Base-by-base conservation (phyloP, 2,888 invertebrate genomes). In the Brenthis hecate region DNA sequence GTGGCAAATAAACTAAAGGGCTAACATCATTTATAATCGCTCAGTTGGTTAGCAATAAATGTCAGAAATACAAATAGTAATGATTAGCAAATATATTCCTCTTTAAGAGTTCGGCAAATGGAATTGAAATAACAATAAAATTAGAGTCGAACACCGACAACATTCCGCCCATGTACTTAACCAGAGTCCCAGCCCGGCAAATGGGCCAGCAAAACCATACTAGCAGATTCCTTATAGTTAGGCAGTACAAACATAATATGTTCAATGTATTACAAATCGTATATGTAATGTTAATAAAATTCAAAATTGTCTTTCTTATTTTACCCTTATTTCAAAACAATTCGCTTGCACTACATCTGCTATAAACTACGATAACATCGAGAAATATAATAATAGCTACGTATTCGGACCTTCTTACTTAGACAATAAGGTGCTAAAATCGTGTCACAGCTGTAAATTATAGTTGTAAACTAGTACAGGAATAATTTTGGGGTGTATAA, bases 51-150 rank as follows among this genome's bases (percentile, higher is more conserved):
- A 75, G 78, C 79, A 79, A 80, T 78, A 76, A 78, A 79, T 71
- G 76, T 80, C 78, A 80, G 76, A 78, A 80, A 76, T 70, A 77
- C 79, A 79, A 80, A 80, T 79, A 79, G 80, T 78, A 80, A 82
- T 83, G 81, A 82, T 82, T 80, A 81, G 79, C 80, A 79, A 80
- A 83, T 82, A 83, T 65, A 72, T 67, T 74, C 73, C 81, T 77
- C 70, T 70, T 50, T 73, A 76, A 74, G 78, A 76, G 76, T 74
- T 73, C 73, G 71, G 70, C 78, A 82, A 87, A 85, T 84, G 81
- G 82, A 82, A 84, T 84, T 83, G 81, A 79, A 85, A 85, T 85
- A 85, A 85, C 86, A 83, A 86, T 87, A 85, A 86, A 86, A 87
- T 86, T 86, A 85, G 80, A 82, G 75, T 79, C 77, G 75, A 78